Conservation (phyloP, 2,888 invertebrate genomes). For the Entomobrya proxima region DNA sequence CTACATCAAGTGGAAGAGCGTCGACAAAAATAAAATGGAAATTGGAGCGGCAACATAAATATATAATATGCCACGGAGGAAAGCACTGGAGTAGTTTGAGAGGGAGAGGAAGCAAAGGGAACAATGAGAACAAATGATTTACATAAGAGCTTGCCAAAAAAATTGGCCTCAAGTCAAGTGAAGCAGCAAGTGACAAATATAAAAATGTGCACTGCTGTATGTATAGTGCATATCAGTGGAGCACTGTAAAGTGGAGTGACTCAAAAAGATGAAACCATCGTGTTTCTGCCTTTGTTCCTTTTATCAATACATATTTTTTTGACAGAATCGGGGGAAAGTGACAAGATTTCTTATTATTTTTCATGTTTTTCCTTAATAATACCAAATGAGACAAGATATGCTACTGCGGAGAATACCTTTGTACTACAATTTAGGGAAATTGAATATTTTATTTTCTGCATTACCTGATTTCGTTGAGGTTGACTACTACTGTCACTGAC, state of each 20-base stretch:
- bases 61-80: neutral
- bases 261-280: too few species aligned
- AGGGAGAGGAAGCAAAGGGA: neutral
- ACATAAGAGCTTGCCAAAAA: neutral
- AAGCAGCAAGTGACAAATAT: neutral
- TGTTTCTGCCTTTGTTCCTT: too few species aligned
- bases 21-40: too few species aligned
- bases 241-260: too few species aligned
- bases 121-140: slow-evolving; percentile 23
- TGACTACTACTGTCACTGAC: neutral
- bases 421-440: too few species aligned
- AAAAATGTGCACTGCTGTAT: neutral
- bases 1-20: too few species aligned
- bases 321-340: neutral
- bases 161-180: slow-evolving; percentile 17
- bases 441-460: too few species aligned
- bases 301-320: neutral
- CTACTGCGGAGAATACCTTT: too few species aligned
- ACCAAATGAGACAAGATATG: too few species aligned
- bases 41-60: neutral
- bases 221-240: too few species aligned
- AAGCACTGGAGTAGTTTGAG: neutral
- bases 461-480: neutral
- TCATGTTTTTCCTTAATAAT: too few species aligned
- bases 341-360: neutral